Conservation (phyloP, 1,140 invertebrate species). For the Philaenus spumarius region DNA sequence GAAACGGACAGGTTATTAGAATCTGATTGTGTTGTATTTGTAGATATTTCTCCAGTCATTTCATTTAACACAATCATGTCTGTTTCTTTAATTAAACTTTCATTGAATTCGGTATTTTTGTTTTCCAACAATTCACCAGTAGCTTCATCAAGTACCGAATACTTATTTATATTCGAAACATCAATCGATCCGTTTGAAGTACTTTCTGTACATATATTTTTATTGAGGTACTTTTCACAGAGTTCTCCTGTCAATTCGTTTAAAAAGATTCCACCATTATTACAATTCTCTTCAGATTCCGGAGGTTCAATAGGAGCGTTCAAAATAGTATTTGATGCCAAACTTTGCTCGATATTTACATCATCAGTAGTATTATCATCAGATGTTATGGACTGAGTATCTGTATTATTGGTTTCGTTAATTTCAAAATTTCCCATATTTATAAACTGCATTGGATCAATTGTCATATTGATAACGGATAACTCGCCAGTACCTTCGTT, state of each 20-base stretch:
- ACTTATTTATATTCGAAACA: background rate
- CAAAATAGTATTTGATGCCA: background rate
- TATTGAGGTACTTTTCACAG: background rate
- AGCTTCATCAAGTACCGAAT: background rate
- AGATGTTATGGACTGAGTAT: background rate
- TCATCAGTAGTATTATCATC: slow-evolving; percentile 5
- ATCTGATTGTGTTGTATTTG: background rate
- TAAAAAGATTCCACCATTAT: background rate
- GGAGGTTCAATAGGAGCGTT: background rate
- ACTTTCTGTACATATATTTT: background rate
- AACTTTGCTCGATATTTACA: background rate
- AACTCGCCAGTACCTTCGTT: slow-evolving; percentile 12
- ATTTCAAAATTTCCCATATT: background rate
- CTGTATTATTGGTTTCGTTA: background rate
- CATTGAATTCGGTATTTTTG: too few relatives aligned
- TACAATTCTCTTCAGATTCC: too few relatives aligned
- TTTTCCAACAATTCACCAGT: too few relatives aligned
- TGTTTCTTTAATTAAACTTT: too few relatives aligned
- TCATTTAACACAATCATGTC: background rate
- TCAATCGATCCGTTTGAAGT: background rate
- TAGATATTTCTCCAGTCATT: slow-evolving; percentile 3
- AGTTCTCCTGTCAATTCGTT: slow-evolving; percentile 11
- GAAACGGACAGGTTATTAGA: background rate
- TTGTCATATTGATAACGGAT: slow-evolving; percentile 4
- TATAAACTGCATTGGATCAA: background rate